Evolutionary conservation across 2,113 vertebrate species (phyloP).

Genomic region (Rhagologus leucostigma): DNA sequence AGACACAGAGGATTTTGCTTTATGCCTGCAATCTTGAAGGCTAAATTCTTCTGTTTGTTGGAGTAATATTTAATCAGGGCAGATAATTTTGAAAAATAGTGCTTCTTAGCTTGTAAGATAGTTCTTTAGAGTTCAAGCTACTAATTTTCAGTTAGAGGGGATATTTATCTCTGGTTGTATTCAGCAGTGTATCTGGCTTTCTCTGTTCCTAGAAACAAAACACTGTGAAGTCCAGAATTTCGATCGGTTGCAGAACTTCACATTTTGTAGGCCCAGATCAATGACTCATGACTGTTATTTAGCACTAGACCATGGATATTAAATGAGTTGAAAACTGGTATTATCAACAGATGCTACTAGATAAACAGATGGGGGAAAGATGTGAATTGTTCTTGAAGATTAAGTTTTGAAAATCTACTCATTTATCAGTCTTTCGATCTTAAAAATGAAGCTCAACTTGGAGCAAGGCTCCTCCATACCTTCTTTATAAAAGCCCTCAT

Average conservation of each 20-base stretch:
- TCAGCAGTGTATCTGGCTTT: neutral
- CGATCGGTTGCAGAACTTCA: neutral
- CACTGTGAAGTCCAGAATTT: neutral
- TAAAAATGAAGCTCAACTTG: neutral
- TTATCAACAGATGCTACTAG: neutral
- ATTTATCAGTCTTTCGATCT: neutral
- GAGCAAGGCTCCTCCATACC: neutral
- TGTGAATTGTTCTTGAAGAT: neutral
- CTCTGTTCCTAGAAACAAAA: neutral
- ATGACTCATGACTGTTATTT: neutral
- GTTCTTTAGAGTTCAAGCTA: neutral
- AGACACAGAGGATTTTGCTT: neutral
- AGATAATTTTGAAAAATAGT: neutral
- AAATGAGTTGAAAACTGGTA: neutral
- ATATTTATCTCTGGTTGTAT: neutral
- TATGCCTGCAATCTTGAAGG: neutral
- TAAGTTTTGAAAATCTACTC: neutral
- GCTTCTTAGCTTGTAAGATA: neutral
- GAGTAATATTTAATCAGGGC: neutral
- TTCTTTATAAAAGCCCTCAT: neutral
- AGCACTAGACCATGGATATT: accelerated
- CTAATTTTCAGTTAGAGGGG: neutral
- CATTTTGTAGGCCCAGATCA: neutral
- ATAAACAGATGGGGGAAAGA: neutral
- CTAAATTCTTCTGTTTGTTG: neutral